Base-by-base conservation (phyloP, 2,113 vertebrate species). In the Xenopus borealis region DNA sequence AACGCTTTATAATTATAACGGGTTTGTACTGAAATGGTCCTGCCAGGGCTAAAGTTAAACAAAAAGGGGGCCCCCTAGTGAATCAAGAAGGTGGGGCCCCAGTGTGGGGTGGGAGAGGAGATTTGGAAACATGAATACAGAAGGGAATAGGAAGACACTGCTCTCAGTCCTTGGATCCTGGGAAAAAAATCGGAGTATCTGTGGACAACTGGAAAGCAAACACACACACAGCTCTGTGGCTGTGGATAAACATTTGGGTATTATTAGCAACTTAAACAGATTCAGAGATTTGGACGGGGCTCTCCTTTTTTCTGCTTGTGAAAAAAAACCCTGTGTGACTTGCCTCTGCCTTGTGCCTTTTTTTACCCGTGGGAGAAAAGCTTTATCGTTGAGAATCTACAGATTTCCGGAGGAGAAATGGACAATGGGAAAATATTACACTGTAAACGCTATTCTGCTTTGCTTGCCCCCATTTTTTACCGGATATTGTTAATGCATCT, bases 171-270 rank as follows among this genome's bases (percentile, higher is more conserved):
- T 40, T 62, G 65, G 84, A 87, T 83, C 86, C 85, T 89, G 87
- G 87, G 87, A 88, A 89, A 76, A 67, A 84, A 86, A 76, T 59
- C 82, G 73, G 73, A 76, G 73, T 52, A 62, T 69, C 66, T 76
- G 46, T 63, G 53, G 76, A 62, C 0, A 0, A 85, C 81, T 84
- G 82, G 83, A 85, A 89, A 85, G 84, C 85, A 88, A 87, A 87
- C 85, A 85, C 81, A 64, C 81, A 62, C 74, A 27, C 73, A 46
- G 69, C 72, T 78, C 19, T 52, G 19, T 82, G 82, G 79, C 83
- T 66, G 79, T 0, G 74, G 78, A 86, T 87, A 89, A 89, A 88
- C 87, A 88, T 1, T 0, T 76, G 78, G 68, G 72, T 89, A 88
- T 89, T 89, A 79, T 87, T 88, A 89, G 87, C 40, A 88, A 89